A percentile compares a stretch with the other conserved stretches of the same genome.
Evolutionary conservation across 2,888 invertebrate genomes (phyloP).

Genomic region (Ptilodon capucinus): DNA sequence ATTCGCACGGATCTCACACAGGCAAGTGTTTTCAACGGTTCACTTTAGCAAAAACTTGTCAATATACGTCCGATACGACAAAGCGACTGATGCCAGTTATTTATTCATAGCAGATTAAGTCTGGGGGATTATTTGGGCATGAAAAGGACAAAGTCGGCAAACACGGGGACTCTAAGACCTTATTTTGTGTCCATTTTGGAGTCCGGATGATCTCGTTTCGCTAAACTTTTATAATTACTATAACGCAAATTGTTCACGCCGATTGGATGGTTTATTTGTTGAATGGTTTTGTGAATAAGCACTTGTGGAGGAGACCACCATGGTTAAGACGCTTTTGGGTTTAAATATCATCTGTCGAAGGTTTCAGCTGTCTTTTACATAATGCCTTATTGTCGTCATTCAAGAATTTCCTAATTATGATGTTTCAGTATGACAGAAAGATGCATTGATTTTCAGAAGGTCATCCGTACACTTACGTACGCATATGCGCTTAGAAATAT

Average conservation of each 20-base stretch:
- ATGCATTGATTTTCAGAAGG: neutral
- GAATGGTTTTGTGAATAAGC: constrained; percentile 53
- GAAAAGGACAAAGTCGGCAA: constrained; percentile 65
- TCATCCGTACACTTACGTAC: neutral
- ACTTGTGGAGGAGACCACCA: constrained; percentile 53
- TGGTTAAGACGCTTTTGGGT: constrained; percentile 5
- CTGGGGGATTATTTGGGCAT: constrained; percentile 58
- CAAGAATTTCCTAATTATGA: neutral
- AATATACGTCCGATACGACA: constrained; percentile 74
- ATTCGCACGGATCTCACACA: constrained; percentile 8
- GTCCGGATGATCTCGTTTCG: constrained; percentile 67
- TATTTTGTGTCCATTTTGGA: constrained; percentile 55
- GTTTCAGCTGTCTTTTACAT: neutral
- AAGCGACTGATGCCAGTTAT: constrained; percentile 67
- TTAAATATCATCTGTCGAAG: neutral
- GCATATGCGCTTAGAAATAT: too few species aligned
- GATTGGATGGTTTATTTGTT: constrained; percentile 40
- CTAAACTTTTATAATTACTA: constrained; percentile 56
- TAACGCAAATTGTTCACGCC: constrained; percentile 61
- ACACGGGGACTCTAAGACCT: constrained; percentile 60
- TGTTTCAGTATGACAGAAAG: neutral
- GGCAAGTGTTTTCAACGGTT: constrained; percentile 6
- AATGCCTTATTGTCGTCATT: neutral
- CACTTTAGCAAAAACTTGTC: constrained; percentile 58
- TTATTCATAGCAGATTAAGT: constrained; percentile 79